Conservation (phyloP, 2,113 vertebrate species). For the Oryzias melastigma region DNA sequence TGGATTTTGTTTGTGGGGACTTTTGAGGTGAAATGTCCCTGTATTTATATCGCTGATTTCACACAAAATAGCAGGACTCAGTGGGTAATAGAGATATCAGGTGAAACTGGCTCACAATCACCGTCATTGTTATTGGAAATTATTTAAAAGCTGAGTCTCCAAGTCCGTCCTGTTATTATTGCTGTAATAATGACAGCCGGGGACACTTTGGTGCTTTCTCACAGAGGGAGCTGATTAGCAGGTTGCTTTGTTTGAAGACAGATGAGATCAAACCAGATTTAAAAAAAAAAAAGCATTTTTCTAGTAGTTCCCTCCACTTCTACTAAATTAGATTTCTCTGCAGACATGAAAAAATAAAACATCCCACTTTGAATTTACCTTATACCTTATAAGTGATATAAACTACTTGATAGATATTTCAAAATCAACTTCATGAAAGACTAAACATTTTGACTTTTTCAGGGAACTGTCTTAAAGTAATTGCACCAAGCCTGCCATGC, state of each 20-base stretch:
- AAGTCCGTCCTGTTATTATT: conserved; percentile 53
- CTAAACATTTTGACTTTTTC: conserved; percentile 42
- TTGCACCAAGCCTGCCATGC: conserved; percentile 24
- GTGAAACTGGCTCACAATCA: conserved; percentile 4
- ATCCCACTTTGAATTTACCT: no score
- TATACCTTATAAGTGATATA: background rate
- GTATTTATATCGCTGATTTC: conserved; percentile 26
- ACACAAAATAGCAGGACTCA: conserved; percentile 22
- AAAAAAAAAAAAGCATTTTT: conserved; percentile 25
- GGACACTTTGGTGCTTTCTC: conserved; percentile 64
- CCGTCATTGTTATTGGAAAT: conserved; percentile 28
- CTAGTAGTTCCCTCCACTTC: background rate
- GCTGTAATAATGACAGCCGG: conserved; percentile 70
- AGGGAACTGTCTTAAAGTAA: conserved; percentile 8
- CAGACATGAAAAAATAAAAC: no score
- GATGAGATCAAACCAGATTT: conserved; percentile 52
- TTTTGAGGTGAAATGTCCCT: conserved; percentile 11
- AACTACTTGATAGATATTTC: background rate
- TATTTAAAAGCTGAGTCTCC: conserved; percentile 33
- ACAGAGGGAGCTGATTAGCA: conserved; percentile 76
- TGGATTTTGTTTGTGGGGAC: conserved; percentile 16
- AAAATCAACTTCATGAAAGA: background rate
- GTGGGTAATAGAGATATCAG: conserved; percentile 18
- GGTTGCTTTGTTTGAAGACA: conserved; percentile 68
- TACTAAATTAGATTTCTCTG: no score